Percentiles rank a stretch among this genome's conserved stretches.
These are phyloP conservation scores for Eristalis tenax DNA, from an alignment of 2,888 invertebrate species.

Conservation along the genomic window DNA sequence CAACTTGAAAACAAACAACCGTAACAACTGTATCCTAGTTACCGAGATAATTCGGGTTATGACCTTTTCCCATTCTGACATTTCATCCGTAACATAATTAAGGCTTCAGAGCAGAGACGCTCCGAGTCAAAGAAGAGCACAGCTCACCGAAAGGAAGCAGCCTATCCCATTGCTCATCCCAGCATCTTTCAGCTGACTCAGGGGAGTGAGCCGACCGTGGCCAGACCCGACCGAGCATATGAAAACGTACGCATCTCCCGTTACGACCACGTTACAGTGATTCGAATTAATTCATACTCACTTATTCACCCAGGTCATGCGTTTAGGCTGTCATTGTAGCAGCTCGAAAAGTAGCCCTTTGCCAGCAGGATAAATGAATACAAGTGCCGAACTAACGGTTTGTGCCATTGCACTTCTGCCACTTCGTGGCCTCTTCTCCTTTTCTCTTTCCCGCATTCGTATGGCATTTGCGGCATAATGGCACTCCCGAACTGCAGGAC, in stretches of 20 bases:
- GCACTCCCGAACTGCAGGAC: slow-evolving; percentile 49
- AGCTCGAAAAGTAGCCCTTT: slow-evolving; percentile 48
- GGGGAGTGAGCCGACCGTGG: not conserved
- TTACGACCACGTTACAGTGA: slow-evolving; percentile 72
- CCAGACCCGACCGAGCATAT: slow-evolving; percentile 36
- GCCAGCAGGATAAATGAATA: slow-evolving; percentile 63
- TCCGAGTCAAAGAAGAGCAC: not conserved
- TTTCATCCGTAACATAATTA: slow-evolving; percentile 71
- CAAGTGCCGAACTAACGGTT: slow-evolving; percentile 64
- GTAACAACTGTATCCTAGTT: slow-evolving; percentile 70
- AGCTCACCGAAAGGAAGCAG: slow-evolving; percentile 2
- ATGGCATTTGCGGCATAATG: slow-evolving; percentile 51
- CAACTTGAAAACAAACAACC: slow-evolving; percentile 68
- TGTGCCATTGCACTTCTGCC: slow-evolving; percentile 66
- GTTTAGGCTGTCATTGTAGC: slow-evolving; percentile 66
- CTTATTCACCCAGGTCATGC: slow-evolving; percentile 70
- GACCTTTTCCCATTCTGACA: slow-evolving; percentile 61
- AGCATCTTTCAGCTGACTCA: not conserved
- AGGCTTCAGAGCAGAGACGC: slow-evolving; percentile 36
- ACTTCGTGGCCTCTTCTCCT: slow-evolving; percentile 29
- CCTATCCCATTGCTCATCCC: not conserved
- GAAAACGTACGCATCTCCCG: slow-evolving; percentile 62
- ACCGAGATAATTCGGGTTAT: slow-evolving; percentile 72
- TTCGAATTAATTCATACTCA: slow-evolving; percentile 73
- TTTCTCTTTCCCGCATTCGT: not conserved